phyloP scores from a whole-genome alignment of 1,140 invertebrate genomes.

The Zaprionus taronus region DNA sequence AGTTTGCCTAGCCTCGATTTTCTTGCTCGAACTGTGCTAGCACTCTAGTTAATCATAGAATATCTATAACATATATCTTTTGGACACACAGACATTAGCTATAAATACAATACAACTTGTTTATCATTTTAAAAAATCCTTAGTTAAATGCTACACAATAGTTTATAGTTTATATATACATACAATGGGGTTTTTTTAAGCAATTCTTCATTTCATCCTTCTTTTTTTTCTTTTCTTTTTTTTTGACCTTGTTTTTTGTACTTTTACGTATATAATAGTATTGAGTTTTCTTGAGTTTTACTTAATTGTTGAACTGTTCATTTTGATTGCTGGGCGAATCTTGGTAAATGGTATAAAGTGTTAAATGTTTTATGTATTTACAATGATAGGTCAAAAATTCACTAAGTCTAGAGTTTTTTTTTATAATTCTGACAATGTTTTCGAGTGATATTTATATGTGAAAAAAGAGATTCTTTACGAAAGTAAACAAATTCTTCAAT shows the following conservation, averaged over 20 bases:
- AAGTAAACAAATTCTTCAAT: constrained; percentile 29
- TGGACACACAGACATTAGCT: constrained; percentile 59
- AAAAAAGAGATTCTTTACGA: constrained; percentile 48
- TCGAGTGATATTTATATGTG: constrained; percentile 21
- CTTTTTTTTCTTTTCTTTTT: constrained; percentile 22
- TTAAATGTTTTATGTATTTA: constrained; percentile 19
- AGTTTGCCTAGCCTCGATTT: constrained; percentile 31
- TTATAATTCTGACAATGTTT: constrained; percentile 37
- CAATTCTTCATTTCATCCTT: constrained; percentile 41
- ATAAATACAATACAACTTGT: constrained; percentile 44
- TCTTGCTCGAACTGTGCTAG: constrained; percentile 44
- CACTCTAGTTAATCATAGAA: constrained; percentile 38
- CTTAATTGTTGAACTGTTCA: constrained; percentile 38
- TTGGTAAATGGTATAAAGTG: constrained; percentile 20
- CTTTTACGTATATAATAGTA: constrained; percentile 52
- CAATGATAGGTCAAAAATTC: constrained; percentile 23
- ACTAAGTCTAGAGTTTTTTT: constrained; percentile 15
- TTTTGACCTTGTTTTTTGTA: constrained; percentile 46
- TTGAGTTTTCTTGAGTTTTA: constrained; percentile 39
- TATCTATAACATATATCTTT: constrained; percentile 59
- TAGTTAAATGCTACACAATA: constrained; percentile 47
- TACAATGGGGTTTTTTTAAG: constrained; percentile 42
- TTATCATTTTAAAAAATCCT: constrained; percentile 25
- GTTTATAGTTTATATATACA: constrained; percentile 31
- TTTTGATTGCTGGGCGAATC: constrained; percentile 50